phyloP scores from a whole-genome alignment of 2,888 invertebrate genomes.

The Tetrapedia diversipes region DNA sequence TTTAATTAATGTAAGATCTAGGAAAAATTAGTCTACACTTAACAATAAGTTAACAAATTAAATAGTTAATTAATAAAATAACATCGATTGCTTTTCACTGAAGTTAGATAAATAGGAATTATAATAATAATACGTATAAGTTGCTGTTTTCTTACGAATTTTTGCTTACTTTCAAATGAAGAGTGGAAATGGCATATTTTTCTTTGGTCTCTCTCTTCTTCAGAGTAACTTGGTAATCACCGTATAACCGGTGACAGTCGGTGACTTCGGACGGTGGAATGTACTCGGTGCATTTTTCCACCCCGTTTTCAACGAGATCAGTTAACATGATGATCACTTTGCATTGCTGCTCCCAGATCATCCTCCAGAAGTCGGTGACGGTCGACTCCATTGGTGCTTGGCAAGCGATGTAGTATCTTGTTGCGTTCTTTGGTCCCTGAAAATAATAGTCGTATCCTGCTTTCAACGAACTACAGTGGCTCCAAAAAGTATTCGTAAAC shows the following conservation, averaged over 20 bases:
- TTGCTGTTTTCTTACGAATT: too few species aligned
- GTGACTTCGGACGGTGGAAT: slow-evolving; percentile 95
- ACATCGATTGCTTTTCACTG: too few species aligned
- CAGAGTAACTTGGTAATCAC: slow-evolving; percentile 93
- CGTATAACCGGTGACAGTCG: slow-evolving; percentile 93
- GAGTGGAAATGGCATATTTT: slow-evolving; percentile 94
- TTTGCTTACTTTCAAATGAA: slow-evolving; percentile 88
- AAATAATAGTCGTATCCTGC: slow-evolving; percentile 47
- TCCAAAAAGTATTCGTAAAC: too few species aligned
- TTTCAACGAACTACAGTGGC: neutral
- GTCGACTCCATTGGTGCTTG: slow-evolving; percentile 95
- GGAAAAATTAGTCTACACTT: too few species aligned
- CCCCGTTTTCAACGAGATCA: slow-evolving; percentile 94
- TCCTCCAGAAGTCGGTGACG: slow-evolving; percentile 95
- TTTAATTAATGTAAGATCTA: too few species aligned
- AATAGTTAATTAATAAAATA: too few species aligned
- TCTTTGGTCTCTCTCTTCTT: slow-evolving; percentile 95
- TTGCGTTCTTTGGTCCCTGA: slow-evolving; percentile 93
- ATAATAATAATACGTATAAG: too few species aligned
- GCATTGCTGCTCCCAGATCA: slow-evolving; percentile 97
- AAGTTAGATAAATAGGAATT: too few species aligned
- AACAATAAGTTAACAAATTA: too few species aligned
- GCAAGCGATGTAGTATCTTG: slow-evolving; percentile 94
- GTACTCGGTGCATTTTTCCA: slow-evolving; percentile 95
- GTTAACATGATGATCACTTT: slow-evolving; percentile 95